Percentiles rank a stretch among this genome's conserved stretches.
Conservation (phyloP, 2,113 vertebrate species). For the Myanophis thanlyinensis region DNA sequence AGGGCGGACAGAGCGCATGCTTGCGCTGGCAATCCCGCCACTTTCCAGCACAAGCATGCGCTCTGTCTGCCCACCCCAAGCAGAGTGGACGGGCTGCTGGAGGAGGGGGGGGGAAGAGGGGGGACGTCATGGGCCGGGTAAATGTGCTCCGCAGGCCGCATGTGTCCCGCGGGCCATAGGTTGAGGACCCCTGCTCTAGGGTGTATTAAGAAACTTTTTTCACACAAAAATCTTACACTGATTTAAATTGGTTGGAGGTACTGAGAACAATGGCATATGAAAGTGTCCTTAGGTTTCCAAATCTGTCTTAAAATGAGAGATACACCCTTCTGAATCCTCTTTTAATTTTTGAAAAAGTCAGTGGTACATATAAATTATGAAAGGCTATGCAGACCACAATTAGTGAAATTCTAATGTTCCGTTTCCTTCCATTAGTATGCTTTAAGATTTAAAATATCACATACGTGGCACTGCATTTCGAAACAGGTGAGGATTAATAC, state of each 20-base stretch:
- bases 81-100: too few species aligned
- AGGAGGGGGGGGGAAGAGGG: too few species aligned
- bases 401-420: background rate
- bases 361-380: background rate
- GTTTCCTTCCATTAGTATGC: background rate
- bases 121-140: too few species aligned
- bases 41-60: too few species aligned
- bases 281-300: background rate
- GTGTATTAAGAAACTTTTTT: background rate
- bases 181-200: too few species aligned
- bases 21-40: too few species aligned
- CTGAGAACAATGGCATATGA: background rate
- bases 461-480: slow-evolving; percentile 87
- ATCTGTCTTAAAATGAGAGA: background rate
- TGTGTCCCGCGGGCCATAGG: too few species aligned
- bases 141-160: too few species aligned
- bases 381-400: background rate
- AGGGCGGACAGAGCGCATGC: too few species aligned
- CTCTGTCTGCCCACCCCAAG: too few species aligned
- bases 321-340: background rate
- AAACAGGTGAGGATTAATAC: slow-evolving; percentile 79
- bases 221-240: background rate
- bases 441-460: slow-evolving; percentile 48
- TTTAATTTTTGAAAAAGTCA: background rate
- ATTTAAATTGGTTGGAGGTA: background rate